These are phyloP conservation scores for Oconnorella tubifera DNA, from an alignment of 2,888 invertebrate species.

Conservation along the genomic window DNA sequence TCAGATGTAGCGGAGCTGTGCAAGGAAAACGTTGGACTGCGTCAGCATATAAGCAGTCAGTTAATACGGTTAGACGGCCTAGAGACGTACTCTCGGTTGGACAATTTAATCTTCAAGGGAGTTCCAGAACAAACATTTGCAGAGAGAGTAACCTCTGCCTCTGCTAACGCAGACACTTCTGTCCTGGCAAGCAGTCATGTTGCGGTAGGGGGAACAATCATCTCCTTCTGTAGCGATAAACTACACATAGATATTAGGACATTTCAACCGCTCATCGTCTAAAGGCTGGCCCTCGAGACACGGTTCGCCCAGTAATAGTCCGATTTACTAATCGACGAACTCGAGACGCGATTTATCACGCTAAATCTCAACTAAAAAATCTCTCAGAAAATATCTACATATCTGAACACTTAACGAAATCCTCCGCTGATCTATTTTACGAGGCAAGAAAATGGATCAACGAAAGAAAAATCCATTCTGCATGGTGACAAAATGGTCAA, in stretches of 20 bases:
- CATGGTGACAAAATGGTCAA: neutral
- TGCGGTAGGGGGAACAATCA: neutral
- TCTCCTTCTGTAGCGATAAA: neutral
- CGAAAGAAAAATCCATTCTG: neutral
- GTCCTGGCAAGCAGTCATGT: neutral
- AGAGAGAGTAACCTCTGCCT: neutral
- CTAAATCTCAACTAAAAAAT: neutral
- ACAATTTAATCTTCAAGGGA: neutral
- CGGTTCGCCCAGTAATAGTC: neutral
- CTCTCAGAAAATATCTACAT: neutral
- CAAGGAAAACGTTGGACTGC: too few relatives aligned
- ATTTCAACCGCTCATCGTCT: neutral
- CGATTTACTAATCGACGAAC: neutral
- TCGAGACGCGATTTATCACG: neutral
- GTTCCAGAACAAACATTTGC: neutral
- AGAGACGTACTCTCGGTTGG: neutral
- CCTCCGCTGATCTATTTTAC: neutral
- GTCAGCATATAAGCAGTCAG: too few relatives aligned
- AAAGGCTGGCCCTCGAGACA: neutral
- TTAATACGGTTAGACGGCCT: neutral
- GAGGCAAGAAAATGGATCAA: neutral
- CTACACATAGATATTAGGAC: neutral
- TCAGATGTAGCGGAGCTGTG: too few relatives aligned
- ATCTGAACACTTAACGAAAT: neutral
- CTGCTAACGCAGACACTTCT: neutral